phyloP scores from a whole-genome alignment of 2,113 vertebrate species.

The Pelvicachromis taeniatus region DNA sequence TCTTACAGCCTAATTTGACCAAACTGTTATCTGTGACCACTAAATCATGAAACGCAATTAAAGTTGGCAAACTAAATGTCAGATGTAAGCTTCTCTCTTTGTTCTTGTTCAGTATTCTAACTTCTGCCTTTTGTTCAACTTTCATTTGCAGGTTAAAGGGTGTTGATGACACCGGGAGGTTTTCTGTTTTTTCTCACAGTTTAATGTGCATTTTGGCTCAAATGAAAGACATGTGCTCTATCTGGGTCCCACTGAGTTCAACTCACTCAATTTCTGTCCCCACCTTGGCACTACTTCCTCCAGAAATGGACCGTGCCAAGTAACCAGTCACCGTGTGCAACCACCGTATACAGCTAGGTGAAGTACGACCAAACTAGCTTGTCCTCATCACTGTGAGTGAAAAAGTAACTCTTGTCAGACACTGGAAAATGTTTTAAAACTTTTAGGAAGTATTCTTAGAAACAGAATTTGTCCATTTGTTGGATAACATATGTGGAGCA shows the following conservation, averaged over 20 bases:
- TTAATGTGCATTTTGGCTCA: slow-evolving; percentile 65
- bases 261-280: slow-evolving; percentile 68
- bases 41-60: not conserved
- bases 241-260: slow-evolving; percentile 68
- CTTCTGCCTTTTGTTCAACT: not conserved
- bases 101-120: not conserved
- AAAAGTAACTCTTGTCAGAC: not conserved
- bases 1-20: not conserved
- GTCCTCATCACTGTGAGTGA: not conserved
- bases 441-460: not conserved
- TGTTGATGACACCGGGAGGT: not conserved
- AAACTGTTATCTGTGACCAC: not conserved
- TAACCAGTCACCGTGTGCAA: slow-evolving; percentile 43
- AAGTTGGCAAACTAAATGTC: not conserved
- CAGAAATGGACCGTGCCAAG: slow-evolving; percentile 60
- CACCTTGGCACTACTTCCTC: slow-evolving; percentile 59
- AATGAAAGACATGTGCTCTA: slow-evolving; percentile 74
- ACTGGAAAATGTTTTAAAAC: not conserved
- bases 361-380: not conserved
- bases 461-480: not conserved
- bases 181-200: slow-evolving; percentile 49
- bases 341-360: slow-evolving; percentile 34
- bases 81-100: not conserved
- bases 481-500: not conserved
- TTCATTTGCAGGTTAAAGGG: slow-evolving; percentile 30